These are phyloP conservation scores for Synergus umbraculus DNA, from an alignment of 2,888 invertebrate genomes.

Conservation along the genomic window DNA sequence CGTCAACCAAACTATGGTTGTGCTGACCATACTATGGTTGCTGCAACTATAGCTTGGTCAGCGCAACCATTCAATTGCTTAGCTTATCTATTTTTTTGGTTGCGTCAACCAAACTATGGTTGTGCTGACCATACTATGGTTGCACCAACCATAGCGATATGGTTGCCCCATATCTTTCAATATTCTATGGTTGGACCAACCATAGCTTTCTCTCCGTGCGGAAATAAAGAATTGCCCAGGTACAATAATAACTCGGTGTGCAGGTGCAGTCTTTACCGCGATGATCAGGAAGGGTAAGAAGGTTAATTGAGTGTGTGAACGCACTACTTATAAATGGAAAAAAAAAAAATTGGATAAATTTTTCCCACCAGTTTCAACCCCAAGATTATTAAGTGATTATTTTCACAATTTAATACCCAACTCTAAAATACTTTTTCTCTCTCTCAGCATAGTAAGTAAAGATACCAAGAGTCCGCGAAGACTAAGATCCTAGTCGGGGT, in stretches of 20 bases:
- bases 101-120: too few relatives aligned
- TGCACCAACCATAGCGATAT: too few relatives aligned
- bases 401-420: background rate
- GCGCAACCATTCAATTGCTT: too few relatives aligned
- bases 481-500: background rate
- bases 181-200: too few relatives aligned
- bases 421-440: background rate
- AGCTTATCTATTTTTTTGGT: too few relatives aligned
- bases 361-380: background rate
- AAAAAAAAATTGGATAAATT: background rate
- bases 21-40: too few relatives aligned
- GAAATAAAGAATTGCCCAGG: background rate
- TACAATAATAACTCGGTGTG: slow-evolving; percentile 1
- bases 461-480: background rate
- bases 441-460: background rate
- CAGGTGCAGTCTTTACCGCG: slow-evolving; percentile 20
- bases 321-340: background rate
- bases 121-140: too few relatives aligned
- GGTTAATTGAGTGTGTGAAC: slow-evolving; percentile 27
- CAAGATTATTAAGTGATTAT: background rate
- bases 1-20: too few relatives aligned
- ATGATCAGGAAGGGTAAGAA: slow-evolving; percentile 20
- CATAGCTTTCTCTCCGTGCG: too few relatives aligned
- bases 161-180: too few relatives aligned
- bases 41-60: too few relatives aligned